Percentiles rank a stretch among this genome's conserved stretches.
Evolutionary conservation across 2,797 vertebrate species (phyloP).

Genomic region (Xerus rutilus): DNA sequence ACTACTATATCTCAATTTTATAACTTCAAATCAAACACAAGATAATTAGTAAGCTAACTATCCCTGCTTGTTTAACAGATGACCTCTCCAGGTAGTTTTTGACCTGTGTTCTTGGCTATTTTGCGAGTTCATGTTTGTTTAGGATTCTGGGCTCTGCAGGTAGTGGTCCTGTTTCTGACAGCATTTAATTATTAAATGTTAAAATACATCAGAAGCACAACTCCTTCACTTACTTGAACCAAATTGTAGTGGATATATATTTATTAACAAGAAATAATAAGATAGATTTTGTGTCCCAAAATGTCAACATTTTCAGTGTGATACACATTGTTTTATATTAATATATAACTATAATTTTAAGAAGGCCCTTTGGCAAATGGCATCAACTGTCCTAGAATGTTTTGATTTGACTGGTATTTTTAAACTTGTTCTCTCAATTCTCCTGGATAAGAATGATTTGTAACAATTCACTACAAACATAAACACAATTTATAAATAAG

Average conservation of each 20-base stretch:
- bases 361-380: not conserved
- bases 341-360: not conserved
- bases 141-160: not conserved
- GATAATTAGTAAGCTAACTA: not conserved
- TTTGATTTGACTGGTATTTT: not conserved
- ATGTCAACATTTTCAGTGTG: not conserved
- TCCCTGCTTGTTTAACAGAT: not conserved
- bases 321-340: not conserved
- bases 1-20: not conserved
- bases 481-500: not conserved
- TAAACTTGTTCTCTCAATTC: not conserved
- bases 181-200: conserved; percentile 27
- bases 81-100: not conserved
- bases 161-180: not conserved
- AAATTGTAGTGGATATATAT: not conserved
- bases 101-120: not conserved
- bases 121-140: not conserved
- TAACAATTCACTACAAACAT: not conserved
- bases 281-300: not conserved
- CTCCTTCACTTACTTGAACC: conserved; percentile 5
- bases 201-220: conserved; percentile 11
- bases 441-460: not conserved
- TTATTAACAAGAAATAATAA: conserved; percentile 6
- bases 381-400: not conserved
- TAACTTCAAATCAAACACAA: conserved; percentile 4